A percentile compares a stretch with the other conserved stretches of the same genome.
phyloP scores from a whole-genome alignment of 2,888 invertebrate species.

The Suillia variegata region DNA sequence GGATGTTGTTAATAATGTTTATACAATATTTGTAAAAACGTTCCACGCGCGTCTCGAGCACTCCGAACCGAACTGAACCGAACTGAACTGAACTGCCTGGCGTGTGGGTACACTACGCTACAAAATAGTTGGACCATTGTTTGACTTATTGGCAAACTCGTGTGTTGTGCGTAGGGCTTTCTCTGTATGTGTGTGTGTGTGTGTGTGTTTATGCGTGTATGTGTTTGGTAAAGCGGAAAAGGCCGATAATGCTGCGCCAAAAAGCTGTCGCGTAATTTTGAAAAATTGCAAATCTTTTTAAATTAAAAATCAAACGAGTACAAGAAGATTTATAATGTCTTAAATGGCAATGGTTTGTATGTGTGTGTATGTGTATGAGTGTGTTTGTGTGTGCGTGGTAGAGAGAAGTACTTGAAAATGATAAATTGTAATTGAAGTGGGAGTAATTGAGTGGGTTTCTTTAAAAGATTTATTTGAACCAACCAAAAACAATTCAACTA shows the following conservation, averaged over 20 bases:
- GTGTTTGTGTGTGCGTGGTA: too few species aligned
- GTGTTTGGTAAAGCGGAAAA: too few species aligned
- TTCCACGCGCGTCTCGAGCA: not conserved
- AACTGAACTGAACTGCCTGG: not conserved
- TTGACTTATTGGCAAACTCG: not conserved
- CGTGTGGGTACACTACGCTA: not conserved
- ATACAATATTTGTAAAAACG: not conserved
- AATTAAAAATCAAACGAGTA: conserved; percentile 4
- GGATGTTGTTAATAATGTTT: not conserved
- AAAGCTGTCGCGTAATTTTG: conserved; percentile 49
- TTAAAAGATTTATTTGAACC: not conserved
- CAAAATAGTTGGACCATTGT: too few species aligned
- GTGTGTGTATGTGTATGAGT: too few species aligned
- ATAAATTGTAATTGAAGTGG: not conserved
- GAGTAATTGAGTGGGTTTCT: not conserved
- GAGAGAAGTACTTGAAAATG: not conserved
- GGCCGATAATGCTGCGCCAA: too few species aligned
- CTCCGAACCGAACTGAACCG: too few species aligned
- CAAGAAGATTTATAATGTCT: not conserved
- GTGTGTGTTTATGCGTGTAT: too few species aligned
- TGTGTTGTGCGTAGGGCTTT: not conserved
- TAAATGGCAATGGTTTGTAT: not conserved
- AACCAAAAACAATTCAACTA: too few species aligned
- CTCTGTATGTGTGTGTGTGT: too few species aligned
- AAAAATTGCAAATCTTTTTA: conserved; percentile 37